These are phyloP conservation scores for Chrysolophus pictus DNA, from an alignment of 2,797 vertebrate genomes.

Conservation along the genomic window DNA sequence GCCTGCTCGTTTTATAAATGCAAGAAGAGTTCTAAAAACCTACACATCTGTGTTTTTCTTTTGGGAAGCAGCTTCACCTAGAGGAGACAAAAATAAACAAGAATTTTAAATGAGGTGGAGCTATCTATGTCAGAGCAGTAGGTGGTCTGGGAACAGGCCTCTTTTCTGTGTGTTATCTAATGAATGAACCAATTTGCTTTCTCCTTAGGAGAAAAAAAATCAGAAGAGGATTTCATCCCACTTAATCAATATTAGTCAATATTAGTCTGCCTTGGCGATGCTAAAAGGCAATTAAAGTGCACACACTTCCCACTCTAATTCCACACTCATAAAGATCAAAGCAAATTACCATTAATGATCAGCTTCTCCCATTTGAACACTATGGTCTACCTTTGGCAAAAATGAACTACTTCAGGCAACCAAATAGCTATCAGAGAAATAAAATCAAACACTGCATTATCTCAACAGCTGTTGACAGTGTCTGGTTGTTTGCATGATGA, in stretches of 20 bases:
- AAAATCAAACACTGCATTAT: slow-evolving; percentile 1
- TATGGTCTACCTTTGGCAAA: neutral
- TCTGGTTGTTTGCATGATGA: neutral
- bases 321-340: slow-evolving; percentile 13
- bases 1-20: accelerated
- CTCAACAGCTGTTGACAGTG: neutral
- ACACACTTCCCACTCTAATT: neutral
- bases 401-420: neutral
- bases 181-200: slow-evolving; percentile 12
- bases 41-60: neutral
- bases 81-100: neutral
- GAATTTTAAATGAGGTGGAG: neutral
- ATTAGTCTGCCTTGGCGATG: neutral
- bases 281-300: slow-evolving; percentile 16
- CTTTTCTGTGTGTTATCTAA: neutral
- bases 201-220: slow-evolving; percentile 29
- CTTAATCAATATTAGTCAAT: slow-evolving; percentile 36
- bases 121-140: neutral
- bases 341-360: slow-evolving; percentile 14
- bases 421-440: neutral
- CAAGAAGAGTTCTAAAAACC: neutral
- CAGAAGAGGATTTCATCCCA: slow-evolving; percentile 1
- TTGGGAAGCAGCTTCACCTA: neutral
- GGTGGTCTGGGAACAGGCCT: neutral
- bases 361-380: neutral